Base-by-base conservation (phyloP, 2,888 invertebrate species). In the Apomyelois bistriatella region DNA sequence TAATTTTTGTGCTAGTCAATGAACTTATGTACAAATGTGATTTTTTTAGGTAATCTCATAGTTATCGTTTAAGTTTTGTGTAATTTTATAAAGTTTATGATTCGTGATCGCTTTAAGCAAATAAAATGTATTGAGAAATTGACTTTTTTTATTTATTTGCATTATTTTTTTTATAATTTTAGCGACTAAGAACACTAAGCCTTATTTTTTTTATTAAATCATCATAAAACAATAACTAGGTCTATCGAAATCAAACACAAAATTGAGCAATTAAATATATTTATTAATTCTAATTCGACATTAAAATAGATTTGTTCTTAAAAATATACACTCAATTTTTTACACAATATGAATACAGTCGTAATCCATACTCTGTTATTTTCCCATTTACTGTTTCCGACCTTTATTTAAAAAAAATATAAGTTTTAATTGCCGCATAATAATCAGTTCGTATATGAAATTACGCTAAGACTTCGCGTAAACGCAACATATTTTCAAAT, bases 1-100 rank as follows among this genome's bases (percentile, higher is more conserved):
- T 54, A 55, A 38, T 42, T 48, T 54, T 51, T 59, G 22, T 22
- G 52, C 64, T 64, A 64, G 64, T 64, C 64, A 64, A 58, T 48
- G 40, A 36, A 54, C 28, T 55, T 57, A 59, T 54, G 53, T 60
- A 57, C 53, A 57, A 58, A 54, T 40, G 4, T 52, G 16, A 51
- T 22, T 52, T 56, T 16, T 54, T 55, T 5, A 37, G 22, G 22
- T 22, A 22, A 2, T 13, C 51, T 36, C 9, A 52, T 57, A 58
- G 60, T 60, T 62, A 62, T 58, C 62, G 54, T 12, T 38, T 41
- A 30, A 32, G 30, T 41, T 38, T 41, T 13, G 32, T 35, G 13
- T 42, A 40, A 30, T 30, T 17, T 42, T 32, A 41, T 51, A 35
- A 12, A 40, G 41, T 13, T 12, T 35, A 17, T 16, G 9, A 41